Evolutionary conservation across 2,888 invertebrate species (phyloP), one percentile per base, ranked within the genome.

Genomic region (Meghimatium bilineatum): DNA sequence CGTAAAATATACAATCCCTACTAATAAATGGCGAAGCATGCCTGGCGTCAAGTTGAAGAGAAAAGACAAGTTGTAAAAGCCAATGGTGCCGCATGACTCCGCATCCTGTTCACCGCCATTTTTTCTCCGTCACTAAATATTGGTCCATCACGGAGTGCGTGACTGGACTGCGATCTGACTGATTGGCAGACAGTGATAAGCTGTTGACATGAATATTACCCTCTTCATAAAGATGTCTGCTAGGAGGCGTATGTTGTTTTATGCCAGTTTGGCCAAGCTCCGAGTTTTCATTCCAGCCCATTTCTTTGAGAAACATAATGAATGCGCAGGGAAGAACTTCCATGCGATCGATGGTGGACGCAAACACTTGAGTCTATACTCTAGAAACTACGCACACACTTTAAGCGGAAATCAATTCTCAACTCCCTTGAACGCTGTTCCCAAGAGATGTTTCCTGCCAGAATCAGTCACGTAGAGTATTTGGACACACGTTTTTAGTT

Each of bases 151-250:
- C 56, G 67, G 67, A 10, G 82, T 26, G 76, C 82, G 82, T 82
- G 82, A 82, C 82, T 26, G n/a, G 82, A 82, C 82, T 82, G 52
- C 82, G 38, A 36, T 38, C 52, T 32, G n/a, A 34, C 17, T 66
- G 82, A 82, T 82, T 76, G 75, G 44, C 26, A 69, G 69, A 69
- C 36, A 38, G 1, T 69, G 69, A 82, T 49, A 66, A 76, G 76
- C 77, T 82, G 82, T 82, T 82, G 82, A 82, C 82, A 82, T 77
- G 82, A 63, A 56, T 56, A 56, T 56, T 56, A 14, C 23, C 56
- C 56, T 56, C 82, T 66, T 82, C 75, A 76, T 82, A 75, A 82
- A 34, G 82, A 75, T 67, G 82, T 82, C 82, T 36, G 76, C 82
- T 49, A 75, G 82, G 76, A 36, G 77, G 76, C 82, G 76, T 67